Evolutionary conservation across 2,113 vertebrate genomes (phyloP).

Genomic region (Aspidoscelis tigris): DNA sequence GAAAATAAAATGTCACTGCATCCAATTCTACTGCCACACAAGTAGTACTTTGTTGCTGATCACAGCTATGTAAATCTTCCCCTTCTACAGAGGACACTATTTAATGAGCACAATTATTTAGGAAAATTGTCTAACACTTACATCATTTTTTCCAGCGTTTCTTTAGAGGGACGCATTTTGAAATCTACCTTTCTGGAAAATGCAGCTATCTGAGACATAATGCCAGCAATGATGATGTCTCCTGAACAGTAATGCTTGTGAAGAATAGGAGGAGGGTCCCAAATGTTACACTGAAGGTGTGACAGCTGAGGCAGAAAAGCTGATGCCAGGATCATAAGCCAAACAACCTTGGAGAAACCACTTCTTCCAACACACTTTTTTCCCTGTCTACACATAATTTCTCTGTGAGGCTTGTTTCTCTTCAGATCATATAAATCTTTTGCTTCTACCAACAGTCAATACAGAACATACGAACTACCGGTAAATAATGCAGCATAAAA

Average conservation of each 20-base stretch:
- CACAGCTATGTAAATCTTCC: no score
- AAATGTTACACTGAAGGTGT: background rate
- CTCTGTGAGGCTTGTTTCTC: background rate
- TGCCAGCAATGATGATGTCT: background rate
- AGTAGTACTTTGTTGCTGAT: no score
- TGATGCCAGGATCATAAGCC: background rate
- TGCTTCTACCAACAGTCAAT: no score
- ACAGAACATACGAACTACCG: no score
- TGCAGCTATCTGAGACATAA: slow-evolving; percentile 9
- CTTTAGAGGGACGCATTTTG: background rate
- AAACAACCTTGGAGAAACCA: background rate
- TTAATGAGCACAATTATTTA: no score
- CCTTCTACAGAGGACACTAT: no score
- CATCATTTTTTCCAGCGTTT: no score
- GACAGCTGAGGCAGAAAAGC: background rate
- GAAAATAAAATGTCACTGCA: no score
- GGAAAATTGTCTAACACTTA: no score
- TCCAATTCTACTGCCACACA: no score
- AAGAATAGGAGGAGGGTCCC: background rate
- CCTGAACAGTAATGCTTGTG: slow-evolving; percentile 1
- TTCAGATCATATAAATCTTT: no score
- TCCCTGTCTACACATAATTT: background rate
- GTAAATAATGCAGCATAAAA: no score
- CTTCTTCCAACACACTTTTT: background rate
- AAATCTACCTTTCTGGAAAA: background rate